phyloP scores from a whole-genome alignment of 2,888 invertebrate species.

The Fragum fragum region DNA sequence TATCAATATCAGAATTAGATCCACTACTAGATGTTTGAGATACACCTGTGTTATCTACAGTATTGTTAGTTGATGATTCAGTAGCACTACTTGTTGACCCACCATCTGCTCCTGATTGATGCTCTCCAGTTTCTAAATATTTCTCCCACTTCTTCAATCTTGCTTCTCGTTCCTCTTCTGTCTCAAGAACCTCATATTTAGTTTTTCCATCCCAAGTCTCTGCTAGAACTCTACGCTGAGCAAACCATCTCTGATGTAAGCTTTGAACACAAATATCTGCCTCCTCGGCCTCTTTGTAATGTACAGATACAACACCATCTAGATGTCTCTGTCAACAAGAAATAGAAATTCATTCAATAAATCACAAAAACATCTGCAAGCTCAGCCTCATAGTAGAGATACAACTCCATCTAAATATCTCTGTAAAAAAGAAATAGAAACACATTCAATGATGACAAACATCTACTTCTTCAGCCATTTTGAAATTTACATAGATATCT shows the following conservation, averaged over 20 bases:
- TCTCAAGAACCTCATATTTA: constrained; percentile 96
- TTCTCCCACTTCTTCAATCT: constrained; percentile 94
- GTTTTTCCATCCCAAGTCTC: constrained; percentile 98
- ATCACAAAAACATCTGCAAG: too few relatives aligned
- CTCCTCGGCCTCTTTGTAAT: constrained; percentile 95
- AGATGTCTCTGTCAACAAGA: constrained; percentile 91
- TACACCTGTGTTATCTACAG: background rate
- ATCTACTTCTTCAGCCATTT: too few relatives aligned
- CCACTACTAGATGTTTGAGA: background rate
- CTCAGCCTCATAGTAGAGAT: too few relatives aligned
- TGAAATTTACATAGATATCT: too few relatives aligned
- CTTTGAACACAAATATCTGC: constrained; percentile 96
- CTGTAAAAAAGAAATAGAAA: too few relatives aligned
- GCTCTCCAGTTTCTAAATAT: constrained; percentile 77
- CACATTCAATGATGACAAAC: too few relatives aligned
- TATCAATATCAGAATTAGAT: background rate
- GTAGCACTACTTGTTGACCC: background rate
- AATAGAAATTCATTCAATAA: too few relatives aligned
- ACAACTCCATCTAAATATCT: too few relatives aligned
- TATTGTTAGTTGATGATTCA: background rate
- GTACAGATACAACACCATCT: constrained; percentile 97
- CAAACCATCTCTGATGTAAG: constrained; percentile 96
- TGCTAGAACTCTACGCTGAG: constrained; percentile 94
- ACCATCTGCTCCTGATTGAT: background rate
- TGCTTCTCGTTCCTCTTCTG: constrained; percentile 94